These are phyloP conservation scores for Drosophila hydei DNA, from an alignment of 1,140 invertebrate genomes.

Conservation along the genomic window DNA sequence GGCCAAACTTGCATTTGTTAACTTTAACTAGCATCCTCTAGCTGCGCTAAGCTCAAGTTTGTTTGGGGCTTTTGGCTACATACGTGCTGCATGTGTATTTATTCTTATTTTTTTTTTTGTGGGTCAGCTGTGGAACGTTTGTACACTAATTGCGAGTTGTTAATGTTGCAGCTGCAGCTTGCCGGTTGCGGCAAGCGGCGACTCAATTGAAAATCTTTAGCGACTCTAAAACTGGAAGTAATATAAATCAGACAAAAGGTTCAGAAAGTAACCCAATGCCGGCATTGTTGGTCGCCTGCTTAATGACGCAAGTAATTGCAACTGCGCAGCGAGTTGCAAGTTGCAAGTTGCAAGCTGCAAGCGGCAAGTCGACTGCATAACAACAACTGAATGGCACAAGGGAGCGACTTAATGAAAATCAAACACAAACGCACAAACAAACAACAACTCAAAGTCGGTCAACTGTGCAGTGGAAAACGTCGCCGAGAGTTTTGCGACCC, in stretches of 20 bases:
- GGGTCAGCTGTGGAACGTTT: slow-evolving; percentile 4
- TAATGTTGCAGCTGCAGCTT: slow-evolving; percentile 43
- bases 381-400: slow-evolving; percentile 38
- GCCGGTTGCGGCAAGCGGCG: slow-evolving; percentile 22
- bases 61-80: slow-evolving; percentile 35
- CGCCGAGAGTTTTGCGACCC: slow-evolving; percentile 22
- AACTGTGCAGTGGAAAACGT: slow-evolving; percentile 72
- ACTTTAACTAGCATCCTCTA: slow-evolving; percentile 23
- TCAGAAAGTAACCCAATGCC: slow-evolving; percentile 60
- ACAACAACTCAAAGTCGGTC: slow-evolving; percentile 77
- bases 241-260: slow-evolving; percentile 81
- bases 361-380: slow-evolving; percentile 22
- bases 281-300: slow-evolving; percentile 61
- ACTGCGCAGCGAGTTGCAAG: slow-evolving; percentile 41
- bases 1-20: slow-evolving; percentile 5
- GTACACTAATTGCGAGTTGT: slow-evolving; percentile 68
- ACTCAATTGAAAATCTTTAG: slow-evolving; percentile 78
- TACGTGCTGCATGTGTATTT: no score
- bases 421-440: slow-evolving; percentile 61
- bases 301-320: slow-evolving; percentile 81
- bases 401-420: slow-evolving; percentile 77
- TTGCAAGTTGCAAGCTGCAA: slow-evolving; percentile 26
- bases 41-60: slow-evolving; percentile 7
- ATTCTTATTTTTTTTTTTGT: no score
- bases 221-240: slow-evolving; percentile 66